Evolutionary conservation across 2,113 vertebrate species (phyloP).

Genomic region (Eulacestoma nigropectus): DNA sequence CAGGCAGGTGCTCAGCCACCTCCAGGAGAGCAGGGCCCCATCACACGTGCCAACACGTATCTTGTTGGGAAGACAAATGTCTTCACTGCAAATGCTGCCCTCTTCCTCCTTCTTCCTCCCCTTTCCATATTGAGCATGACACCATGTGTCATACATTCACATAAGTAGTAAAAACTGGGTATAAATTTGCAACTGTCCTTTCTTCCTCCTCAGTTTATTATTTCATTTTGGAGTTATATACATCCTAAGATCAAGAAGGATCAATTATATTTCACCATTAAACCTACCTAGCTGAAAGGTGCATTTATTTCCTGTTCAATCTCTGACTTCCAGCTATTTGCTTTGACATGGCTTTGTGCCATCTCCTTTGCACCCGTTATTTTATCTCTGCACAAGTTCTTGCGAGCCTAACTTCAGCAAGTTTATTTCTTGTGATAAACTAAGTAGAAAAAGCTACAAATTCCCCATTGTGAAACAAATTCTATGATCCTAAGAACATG

Average conservation of each 20-base stretch:
- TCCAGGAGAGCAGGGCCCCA: not conserved
- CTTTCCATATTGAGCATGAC: not conserved
- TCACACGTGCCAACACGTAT: rapidly evolving
- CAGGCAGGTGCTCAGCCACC: not conserved
- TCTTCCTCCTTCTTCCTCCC: not conserved
- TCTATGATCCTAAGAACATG: not conserved
- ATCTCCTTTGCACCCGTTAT: not conserved
- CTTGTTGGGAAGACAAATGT: not conserved
- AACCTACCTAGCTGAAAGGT: not conserved
- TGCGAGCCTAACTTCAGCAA: not conserved
- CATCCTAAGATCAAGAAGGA: not conserved
- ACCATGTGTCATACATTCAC: not conserved
- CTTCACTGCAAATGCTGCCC: not conserved
- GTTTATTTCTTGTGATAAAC: not conserved
- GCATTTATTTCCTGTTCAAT: not conserved
- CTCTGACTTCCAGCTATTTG: not conserved
- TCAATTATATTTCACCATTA: not conserved
- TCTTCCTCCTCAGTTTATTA: not conserved
- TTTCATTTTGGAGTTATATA: not conserved
- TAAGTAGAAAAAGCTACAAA: not conserved
- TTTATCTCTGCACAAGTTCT: not conserved
- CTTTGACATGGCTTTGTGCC: not conserved
- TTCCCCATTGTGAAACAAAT: not conserved
- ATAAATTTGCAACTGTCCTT: not conserved
- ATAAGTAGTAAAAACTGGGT: not conserved